Evolutionary conservation across 2,888 invertebrate genomes (phyloP), one percentile per base, ranked within the genome.

Genomic region (Agrotis puta): DNA sequence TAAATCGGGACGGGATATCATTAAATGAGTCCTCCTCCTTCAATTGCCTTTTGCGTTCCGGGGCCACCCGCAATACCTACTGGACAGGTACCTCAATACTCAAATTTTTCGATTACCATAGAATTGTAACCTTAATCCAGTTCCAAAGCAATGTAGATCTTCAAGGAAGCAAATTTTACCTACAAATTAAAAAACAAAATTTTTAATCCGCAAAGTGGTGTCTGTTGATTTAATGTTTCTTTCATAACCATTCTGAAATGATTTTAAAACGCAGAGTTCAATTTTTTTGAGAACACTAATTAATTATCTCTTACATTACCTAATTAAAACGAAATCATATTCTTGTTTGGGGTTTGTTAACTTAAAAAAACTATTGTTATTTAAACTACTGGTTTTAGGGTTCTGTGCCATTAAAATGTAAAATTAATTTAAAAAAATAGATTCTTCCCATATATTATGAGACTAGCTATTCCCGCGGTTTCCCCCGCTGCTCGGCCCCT

Each of bases 201-300:
- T 9, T 76, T 71, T 76, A 72, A 72, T 72, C 27, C 48, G 4
- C 56, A 24, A 67, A 72, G 71, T 72, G 76, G 48, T 20, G 48
- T 45, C 43, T 72, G 76, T 76, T 33, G 48, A 50, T 45, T 24
- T 22, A 33, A 24, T 45, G 54, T 56, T 48, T 50, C 67, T 76
- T 27, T 56, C 18, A 47, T 14, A 18, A 24, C 6, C 22, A 64
- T 76, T 56, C 47, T 43, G 43, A 76, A 72, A 50, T 33, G 67
- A 56, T 72, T 50, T 33, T 11, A 66, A 76, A 75, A 66, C 27
- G 16, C 22, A 33, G 47, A 18, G 45, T 24, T 45, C 3, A 24
- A 13, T 18, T 16, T 76, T 66, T 22, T 56, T 22, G n/a, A 50
- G 54, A 50, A 70, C 11, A 45, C 22, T 76, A 66, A 76, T 66